Conservation (phyloP, 2,113 vertebrate species). For the Paraplagusia blochii region DNA sequence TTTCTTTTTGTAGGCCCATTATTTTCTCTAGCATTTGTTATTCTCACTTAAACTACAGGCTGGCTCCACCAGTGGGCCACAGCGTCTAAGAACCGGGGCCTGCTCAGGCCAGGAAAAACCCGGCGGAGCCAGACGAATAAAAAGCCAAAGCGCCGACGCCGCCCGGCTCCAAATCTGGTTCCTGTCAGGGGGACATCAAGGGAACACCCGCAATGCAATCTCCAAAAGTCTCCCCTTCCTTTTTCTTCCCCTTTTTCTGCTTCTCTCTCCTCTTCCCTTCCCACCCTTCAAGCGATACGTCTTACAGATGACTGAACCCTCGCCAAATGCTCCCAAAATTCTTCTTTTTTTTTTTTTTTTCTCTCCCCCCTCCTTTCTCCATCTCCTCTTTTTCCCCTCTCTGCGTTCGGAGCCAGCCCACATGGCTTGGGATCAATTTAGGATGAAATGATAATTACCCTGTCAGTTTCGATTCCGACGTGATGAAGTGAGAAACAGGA, state of each 20-base stretch:
- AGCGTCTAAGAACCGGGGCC: slow-evolving; percentile 70
- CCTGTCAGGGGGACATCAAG: slow-evolving; percentile 83
- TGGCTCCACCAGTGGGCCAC: slow-evolving; percentile 71
- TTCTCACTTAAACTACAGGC: slow-evolving; percentile 75
- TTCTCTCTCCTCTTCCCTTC: slow-evolving; percentile 45
- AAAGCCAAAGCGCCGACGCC: slow-evolving; percentile 74
- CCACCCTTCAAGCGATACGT: slow-evolving; percentile 75
- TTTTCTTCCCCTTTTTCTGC: slow-evolving; percentile 31
- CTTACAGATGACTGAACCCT: slow-evolving; percentile 79
- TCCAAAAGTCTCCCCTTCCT: slow-evolving; percentile 67
- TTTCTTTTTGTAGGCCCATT: slow-evolving; percentile 64
- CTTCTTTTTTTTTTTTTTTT: slow-evolving; percentile 43
- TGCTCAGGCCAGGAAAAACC: slow-evolving; percentile 79
- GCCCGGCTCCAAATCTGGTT: slow-evolving; percentile 77
- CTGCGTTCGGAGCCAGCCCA: slow-evolving; percentile 71
- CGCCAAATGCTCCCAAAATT: slow-evolving; percentile 75
- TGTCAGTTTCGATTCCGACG: slow-evolving; percentile 77
- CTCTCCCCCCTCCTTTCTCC: slow-evolving; percentile 5
- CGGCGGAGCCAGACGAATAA: slow-evolving; percentile 77
- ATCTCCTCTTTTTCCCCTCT: slow-evolving; percentile 53
- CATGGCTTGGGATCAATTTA: slow-evolving; percentile 77
- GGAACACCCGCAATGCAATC: slow-evolving; percentile 84
- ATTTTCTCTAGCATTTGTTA: slow-evolving; percentile 76
- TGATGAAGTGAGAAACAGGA: slow-evolving; percentile 77
- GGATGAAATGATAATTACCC: slow-evolving; percentile 81